Conservation (phyloP, 2,888 invertebrate species). For the Helobdella robusta region DNA sequence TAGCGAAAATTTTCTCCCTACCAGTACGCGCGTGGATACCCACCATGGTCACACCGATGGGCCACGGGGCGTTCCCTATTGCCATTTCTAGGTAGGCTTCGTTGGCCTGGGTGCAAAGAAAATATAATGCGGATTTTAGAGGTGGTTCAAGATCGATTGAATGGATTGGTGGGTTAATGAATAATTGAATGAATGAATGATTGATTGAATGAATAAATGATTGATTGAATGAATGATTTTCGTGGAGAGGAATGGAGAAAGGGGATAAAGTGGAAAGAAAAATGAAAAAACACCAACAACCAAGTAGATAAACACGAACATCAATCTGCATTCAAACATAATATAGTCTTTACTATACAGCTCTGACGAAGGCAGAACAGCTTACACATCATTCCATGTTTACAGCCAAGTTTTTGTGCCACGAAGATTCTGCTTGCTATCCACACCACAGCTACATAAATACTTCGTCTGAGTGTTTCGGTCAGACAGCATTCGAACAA, state of each 20-base stretch:
- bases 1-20: conserved; percentile 94
- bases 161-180: not conserved
- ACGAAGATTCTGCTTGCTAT: too few relatives aligned
- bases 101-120: conserved; percentile 61
- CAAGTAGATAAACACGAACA: not conserved
- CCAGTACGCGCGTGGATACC: conserved; percentile 99
- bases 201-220: too few relatives aligned
- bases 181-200: too few relatives aligned
- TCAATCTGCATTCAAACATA: too few relatives aligned
- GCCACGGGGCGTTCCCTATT: conserved; percentile 99
- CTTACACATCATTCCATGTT: too few relatives aligned
- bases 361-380: too few relatives aligned
- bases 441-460: too few relatives aligned
- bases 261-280: not conserved
- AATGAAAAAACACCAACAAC: not conserved
- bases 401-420: too few relatives aligned
- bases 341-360: too few relatives aligned
- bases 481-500: too few relatives aligned
- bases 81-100: conserved; percentile 98
- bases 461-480: too few relatives aligned
- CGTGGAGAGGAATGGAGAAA: not conserved
- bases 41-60: conserved; percentile 98
- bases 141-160: not conserved
- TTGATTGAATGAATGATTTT: not conserved
- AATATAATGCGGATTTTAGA: not conserved